A percentile compares a stretch with the other conserved stretches of the same genome.
These are phyloP conservation scores for Eleginops maclovinus DNA, from an alignment of 2,113 vertebrate species.

Conservation along the genomic window DNA sequence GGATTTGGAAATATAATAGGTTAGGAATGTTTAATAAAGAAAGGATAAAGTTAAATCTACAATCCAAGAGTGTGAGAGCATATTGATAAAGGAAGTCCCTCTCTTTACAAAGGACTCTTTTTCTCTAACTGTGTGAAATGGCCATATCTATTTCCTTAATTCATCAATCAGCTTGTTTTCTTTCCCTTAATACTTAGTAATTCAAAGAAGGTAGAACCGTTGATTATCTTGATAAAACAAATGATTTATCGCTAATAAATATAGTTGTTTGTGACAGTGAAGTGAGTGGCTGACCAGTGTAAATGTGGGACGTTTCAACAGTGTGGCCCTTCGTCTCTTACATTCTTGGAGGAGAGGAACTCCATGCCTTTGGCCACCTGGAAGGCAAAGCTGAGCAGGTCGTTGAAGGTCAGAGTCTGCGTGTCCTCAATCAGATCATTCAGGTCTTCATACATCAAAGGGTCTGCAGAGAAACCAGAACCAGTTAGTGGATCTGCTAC, in stretches of 20 bases:
- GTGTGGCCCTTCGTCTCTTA: constrained; percentile 69
- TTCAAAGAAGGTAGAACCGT: background rate
- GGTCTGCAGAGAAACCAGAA: constrained; percentile 26
- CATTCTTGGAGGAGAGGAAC: constrained; percentile 93
- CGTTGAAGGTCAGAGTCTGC: constrained; percentile 91
- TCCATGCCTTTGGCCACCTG: constrained; percentile 99
- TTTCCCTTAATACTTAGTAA: background rate
- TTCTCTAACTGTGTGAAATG: no score
- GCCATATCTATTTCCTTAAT: no score
- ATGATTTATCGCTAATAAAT: background rate
- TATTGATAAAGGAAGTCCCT: no score
- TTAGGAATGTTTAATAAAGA: background rate
- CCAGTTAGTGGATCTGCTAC: background rate
- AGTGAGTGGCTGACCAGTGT: background rate
- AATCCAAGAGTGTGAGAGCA: no score
- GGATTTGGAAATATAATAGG: background rate
- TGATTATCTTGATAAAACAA: no score
- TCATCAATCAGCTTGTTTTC: background rate
- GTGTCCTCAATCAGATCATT: constrained; percentile 79
- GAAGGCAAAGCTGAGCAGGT: constrained; percentile 93
- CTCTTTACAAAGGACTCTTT: no score
- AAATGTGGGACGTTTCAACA: background rate
- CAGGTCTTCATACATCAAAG: constrained; percentile 38
- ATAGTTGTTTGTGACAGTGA: no score
- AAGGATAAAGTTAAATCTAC: no score